Base-by-base conservation (phyloP, 2,888 invertebrate genomes). In the Netelia fuscicornis region DNA sequence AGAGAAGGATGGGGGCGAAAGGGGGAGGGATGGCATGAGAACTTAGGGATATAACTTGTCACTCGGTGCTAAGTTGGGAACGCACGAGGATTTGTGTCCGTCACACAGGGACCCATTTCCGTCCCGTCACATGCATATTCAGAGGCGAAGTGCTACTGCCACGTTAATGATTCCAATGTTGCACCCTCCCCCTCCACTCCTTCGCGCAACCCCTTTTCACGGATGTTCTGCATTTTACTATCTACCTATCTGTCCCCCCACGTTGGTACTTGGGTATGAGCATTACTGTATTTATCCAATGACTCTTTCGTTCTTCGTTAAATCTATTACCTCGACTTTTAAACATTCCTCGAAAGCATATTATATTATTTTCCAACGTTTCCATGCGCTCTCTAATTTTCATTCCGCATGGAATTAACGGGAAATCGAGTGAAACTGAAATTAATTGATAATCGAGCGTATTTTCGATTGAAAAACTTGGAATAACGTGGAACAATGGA, bases 11-110 rank as follows among this genome's bases (percentile, higher is more conserved):
- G 6, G 17, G 17, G 17, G 17, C 17, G 17, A 17, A 17, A 17
- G 17, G 30, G 6, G 30, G 30, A 5, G 77, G 60, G 72, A 67
- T 60, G 78, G 52, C 72, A 83, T 56, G 83, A 25, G 74, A 83
- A 83, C 83, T 83, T 78, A 62, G 83, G 83, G 83, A 83, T 83
- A 83, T 83, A 83, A 83, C 83, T 83, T 83, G 79, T 79, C 83
- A 83, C 83, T 75, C 83, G 79, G 75, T 83, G 83, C 83, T 79
- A 79, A 83, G 83, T 83, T 79, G 62, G 70, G 74, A 79, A 79
- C 79, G 83, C 79, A 65, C 83, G 79, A 83, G 83, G 83, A 83
- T 83, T 83, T 83, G 83, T 79, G 83, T 83, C 83, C 83, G 68
- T 83, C 83, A 79, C 82, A 72, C 70, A 58, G 82, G 71, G 78